These are phyloP conservation scores for Ia io DNA, from an alignment of 2,113 vertebrate species.

Conservation along the genomic window DNA sequence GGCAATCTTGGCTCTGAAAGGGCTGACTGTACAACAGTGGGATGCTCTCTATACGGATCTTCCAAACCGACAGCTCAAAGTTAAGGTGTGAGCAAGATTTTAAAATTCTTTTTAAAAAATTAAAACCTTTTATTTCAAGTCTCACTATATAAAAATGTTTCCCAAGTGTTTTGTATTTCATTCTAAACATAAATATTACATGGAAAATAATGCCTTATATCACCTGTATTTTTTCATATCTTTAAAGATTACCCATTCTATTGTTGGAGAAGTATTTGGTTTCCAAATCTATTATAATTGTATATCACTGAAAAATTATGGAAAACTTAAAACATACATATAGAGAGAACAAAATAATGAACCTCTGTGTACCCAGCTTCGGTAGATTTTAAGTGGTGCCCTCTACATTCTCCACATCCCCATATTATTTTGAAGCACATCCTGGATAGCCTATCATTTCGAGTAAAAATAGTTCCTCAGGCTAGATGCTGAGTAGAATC, in stretches of 20 bases:
- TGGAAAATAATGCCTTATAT: not conserved
- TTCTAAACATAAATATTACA: not conserved
- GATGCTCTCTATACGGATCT: conserved; percentile 90
- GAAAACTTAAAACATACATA: not conserved
- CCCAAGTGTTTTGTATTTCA: not conserved
- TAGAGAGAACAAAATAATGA: not conserved
- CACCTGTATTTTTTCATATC: not conserved
- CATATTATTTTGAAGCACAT: not conserved
- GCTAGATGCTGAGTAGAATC: not conserved
- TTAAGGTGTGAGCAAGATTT: conserved; percentile 85
- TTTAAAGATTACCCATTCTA: not conserved
- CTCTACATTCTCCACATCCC: not conserved
- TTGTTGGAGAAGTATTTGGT: not conserved
- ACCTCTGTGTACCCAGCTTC: not conserved
- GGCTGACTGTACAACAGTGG: conserved; percentile 92
- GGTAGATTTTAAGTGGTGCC: not conserved
- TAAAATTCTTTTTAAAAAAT: not conserved
- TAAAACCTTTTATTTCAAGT: not conserved
- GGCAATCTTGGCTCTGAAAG: conserved; percentile 90
- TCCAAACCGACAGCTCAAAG: conserved; percentile 95
- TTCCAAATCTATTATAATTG: not conserved
- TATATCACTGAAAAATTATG: conserved; percentile 1
- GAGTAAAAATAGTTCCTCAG: not conserved
- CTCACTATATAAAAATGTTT: not conserved
- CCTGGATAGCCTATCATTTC: not conserved